Percentiles rank a stretch among this genome's conserved stretches.
Conservation (phyloP, 2,888 invertebrate genomes). For the Rutpela maculata region DNA sequence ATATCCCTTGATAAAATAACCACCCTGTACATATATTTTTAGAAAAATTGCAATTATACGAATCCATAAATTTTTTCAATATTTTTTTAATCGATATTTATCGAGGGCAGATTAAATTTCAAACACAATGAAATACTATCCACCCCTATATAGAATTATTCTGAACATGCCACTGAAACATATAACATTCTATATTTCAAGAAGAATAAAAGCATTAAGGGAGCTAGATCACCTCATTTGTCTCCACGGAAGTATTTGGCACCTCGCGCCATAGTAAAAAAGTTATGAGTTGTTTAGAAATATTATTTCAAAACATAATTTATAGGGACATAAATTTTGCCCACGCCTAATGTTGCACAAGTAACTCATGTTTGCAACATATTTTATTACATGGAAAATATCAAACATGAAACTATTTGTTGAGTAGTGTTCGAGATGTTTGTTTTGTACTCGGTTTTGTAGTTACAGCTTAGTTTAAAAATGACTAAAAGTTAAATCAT, state of each 20-base stretch:
- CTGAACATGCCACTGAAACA: background rate
- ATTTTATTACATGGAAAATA: background rate
- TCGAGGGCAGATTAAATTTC: too few relatives aligned
- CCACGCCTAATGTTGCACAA: background rate
- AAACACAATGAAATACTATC: too few relatives aligned
- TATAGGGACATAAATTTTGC: background rate
- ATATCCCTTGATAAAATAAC: too few relatives aligned
- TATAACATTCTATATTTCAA: background rate
- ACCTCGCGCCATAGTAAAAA: background rate
- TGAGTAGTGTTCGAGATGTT: too few relatives aligned
- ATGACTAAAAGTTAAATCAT: too few relatives aligned
- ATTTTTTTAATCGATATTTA: too few relatives aligned
- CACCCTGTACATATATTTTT: too few relatives aligned
- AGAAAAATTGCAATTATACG: too few relatives aligned
- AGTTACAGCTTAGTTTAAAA: too few relatives aligned
- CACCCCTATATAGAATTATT: too few relatives aligned
- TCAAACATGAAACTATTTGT: background rate
- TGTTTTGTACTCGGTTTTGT: too few relatives aligned
- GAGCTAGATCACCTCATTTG: background rate
- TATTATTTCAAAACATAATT: conserved; percentile 8
- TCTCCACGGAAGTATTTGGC: background rate
- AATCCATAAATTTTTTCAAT: too few relatives aligned
- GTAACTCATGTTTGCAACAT: background rate
- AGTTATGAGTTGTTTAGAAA: conserved; percentile 13
- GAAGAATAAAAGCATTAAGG: background rate